phyloP scores from a whole-genome alignment of 2,113 vertebrate genomes.

The Suricata suricatta region DNA sequence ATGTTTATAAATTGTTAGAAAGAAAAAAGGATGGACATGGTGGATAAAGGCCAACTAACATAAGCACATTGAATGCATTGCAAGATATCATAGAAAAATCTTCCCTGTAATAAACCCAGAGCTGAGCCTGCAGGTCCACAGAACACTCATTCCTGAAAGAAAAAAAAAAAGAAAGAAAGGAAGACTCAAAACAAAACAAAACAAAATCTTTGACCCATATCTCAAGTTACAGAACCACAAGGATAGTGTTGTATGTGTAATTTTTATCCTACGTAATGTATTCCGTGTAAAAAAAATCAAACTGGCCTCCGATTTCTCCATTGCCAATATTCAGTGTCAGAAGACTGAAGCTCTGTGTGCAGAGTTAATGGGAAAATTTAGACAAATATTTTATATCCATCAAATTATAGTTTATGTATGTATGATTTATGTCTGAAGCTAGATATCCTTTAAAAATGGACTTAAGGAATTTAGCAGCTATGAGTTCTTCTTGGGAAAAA shows the following conservation, averaged over 20 bases:
- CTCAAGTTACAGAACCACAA: not conserved
- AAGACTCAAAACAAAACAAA: not conserved
- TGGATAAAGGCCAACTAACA: not conserved
- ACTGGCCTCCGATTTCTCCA: not conserved
- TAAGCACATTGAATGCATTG: not conserved
- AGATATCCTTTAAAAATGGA: not conserved
- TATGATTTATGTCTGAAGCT: not conserved
- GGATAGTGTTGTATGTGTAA: not conserved
- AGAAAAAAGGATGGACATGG: not conserved
- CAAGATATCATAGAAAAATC: not conserved
- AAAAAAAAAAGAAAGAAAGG: not conserved
- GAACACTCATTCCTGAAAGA: not conserved
- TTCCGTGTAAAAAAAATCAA: not conserved
- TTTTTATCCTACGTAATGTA: not conserved
- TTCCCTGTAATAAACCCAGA: not conserved
- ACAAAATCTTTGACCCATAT: not conserved
- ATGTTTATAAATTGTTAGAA: not conserved
- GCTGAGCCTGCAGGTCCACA: not conserved
- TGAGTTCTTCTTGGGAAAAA: not conserved
- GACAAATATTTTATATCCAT: not conserved
- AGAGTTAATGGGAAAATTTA: not conserved
- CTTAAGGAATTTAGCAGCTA: not conserved
- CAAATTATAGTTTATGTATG: not conserved
- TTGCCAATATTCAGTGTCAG: not conserved
- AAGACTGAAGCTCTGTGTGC: not conserved